Evolutionary conservation across 2,888 invertebrate genomes (phyloP).

Genomic region (Drosophila melanosoma): DNA sequence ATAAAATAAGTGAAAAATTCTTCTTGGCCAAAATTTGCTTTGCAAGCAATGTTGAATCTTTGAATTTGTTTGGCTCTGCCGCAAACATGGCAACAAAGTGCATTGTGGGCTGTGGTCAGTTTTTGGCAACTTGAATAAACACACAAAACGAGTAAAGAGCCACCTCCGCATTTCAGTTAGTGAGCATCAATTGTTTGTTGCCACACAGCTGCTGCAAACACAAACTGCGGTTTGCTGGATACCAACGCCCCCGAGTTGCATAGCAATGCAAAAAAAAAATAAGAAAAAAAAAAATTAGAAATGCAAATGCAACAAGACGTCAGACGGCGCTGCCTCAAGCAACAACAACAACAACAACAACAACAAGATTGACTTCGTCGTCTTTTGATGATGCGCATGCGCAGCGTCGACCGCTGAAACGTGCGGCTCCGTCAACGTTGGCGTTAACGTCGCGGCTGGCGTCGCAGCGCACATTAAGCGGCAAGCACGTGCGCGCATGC

Average conservation of each 20-base stretch:
- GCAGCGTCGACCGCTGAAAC: constrained; percentile 59
- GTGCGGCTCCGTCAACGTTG: constrained; percentile 61
- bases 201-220: constrained; percentile 37
- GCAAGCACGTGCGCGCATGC: constrained; percentile 79
- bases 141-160: constrained; percentile 19
- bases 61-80: not conserved
- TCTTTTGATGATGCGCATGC: constrained; percentile 72
- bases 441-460: constrained; percentile 30
- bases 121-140: constrained; percentile 25
- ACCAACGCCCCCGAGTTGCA: constrained; percentile 59
- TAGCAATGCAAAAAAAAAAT: constrained; percentile 41
- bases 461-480: constrained; percentile 66
- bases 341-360: constrained; percentile 14
- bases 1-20: not conserved
- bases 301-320: constrained; percentile 69
- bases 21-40: not conserved
- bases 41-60: not conserved
- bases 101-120: constrained; percentile 26
- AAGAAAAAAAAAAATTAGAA: constrained; percentile 69
- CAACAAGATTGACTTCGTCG: constrained; percentile 23
- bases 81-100: not conserved
- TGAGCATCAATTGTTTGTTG: constrained; percentile 31
- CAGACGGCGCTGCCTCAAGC: constrained; percentile 24
- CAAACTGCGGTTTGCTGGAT: constrained; percentile 21
- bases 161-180: constrained; percentile 36